Percentiles rank a stretch among this genome's conserved stretches.
phyloP scores from a whole-genome alignment of 1,140 invertebrate genomes.

The Globodera rostochiensis region DNA sequence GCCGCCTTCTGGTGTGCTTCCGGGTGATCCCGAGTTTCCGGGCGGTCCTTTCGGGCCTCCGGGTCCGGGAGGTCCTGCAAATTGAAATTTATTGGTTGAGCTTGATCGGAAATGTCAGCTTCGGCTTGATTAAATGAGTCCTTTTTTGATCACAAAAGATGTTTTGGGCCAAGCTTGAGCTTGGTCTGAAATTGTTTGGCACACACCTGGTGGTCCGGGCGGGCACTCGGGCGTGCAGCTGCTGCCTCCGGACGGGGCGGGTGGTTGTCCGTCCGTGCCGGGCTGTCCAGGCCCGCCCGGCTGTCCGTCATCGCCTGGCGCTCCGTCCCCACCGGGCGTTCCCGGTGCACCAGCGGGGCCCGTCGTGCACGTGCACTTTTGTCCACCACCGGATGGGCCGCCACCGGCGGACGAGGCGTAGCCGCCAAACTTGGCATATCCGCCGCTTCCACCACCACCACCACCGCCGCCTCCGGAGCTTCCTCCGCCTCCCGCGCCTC shows the following conservation, averaged over 20 bases:
- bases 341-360: slow-evolving; percentile 49
- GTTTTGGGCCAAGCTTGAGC: too few species aligned
- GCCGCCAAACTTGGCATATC: not conserved
- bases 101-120: too few species aligned
- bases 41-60: slow-evolving; percentile 30
- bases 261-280: slow-evolving; percentile 37
- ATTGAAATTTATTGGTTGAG: too few species aligned
- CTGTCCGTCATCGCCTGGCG: slow-evolving; percentile 28
- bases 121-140: too few species aligned
- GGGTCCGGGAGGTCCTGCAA: slow-evolving; percentile 12
- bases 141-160: too few species aligned
- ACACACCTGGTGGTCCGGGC: slow-evolving; percentile 39
- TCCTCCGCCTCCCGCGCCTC: slow-evolving; percentile 40
- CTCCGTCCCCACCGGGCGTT: slow-evolving; percentile 44
- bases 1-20: slow-evolving; percentile 8
- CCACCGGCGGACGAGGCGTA: not conserved
- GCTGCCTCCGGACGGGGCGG: slow-evolving; percentile 33
- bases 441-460: slow-evolving; percentile 13
- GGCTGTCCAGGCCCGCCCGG: slow-evolving; percentile 42
- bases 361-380: slow-evolving; percentile 31
- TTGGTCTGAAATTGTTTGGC: too few species aligned
- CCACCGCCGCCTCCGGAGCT: slow-evolving; percentile 40
- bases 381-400: slow-evolving; percentile 2
- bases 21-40: slow-evolving; percentile 21
- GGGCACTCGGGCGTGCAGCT: slow-evolving; percentile 44